Base-by-base conservation (phyloP, 2,113 vertebrate species). In the Sinocyclocheilus maitianheensis region DNA sequence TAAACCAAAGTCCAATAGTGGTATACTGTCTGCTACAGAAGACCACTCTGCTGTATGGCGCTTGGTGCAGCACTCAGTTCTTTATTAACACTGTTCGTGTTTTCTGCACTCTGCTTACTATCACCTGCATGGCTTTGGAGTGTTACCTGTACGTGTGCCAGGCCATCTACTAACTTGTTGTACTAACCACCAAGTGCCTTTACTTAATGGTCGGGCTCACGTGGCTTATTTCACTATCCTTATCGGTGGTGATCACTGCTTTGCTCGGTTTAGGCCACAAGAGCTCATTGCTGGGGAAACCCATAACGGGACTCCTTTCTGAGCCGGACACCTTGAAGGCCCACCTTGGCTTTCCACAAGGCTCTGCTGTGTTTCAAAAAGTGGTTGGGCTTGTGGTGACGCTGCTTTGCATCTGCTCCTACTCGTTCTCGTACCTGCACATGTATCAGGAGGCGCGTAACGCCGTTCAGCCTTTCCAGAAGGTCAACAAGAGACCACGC, bases 81-180 rank as follows among this genome's bases (percentile, higher is more conserved):
- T 91, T 92, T n/a, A 40, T 88, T 8, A 89, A 91, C 11, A 87
- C 82, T 3, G 16, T 48, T 7, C 88, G 86, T 67, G 46, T 93
- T 16, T 92, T 92, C 79, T 89, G 84, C 83, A 90, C 91, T 30
- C 76, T 94, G 0, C 7, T 90, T 53, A 93, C 90, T 53, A 89
- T 94, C 87, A 93, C 91, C 10, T 90, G 87, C 84, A 93, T 94
- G 93, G 92, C 93, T 0, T 46, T 94, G 63, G 93, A 93, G 89
- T 90, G 92, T 16, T 94, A 94, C 78, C 2, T 94, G 62, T 94
- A 91, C 62, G 90, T 94, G 48, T 94, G 93, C 65, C 91, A 90
- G 12, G 90, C 92, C 76, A 92, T 93, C 82, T 88, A 74, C 55
- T 93, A 94, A 43, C 11, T 90, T 65, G 77, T 74, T 5, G 90